A percentile compares a stretch with the other conserved stretches of the same genome.
Evolutionary conservation across 2,797 vertebrate species (phyloP).

Genomic region (Sciurus carolinensis): DNA sequence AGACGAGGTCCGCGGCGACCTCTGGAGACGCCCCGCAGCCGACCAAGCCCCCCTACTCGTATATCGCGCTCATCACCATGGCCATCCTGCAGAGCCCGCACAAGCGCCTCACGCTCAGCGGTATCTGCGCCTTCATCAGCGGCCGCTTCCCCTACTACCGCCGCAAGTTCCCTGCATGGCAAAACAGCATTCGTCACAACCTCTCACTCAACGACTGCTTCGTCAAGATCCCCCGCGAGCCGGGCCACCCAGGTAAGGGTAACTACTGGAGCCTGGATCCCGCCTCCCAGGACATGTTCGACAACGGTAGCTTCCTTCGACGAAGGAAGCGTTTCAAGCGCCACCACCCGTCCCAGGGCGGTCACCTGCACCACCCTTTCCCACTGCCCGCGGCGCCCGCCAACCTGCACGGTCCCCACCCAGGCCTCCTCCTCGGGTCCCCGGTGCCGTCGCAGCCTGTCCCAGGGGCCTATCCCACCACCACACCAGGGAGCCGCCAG

Average conservation of each 20-base stretch:
- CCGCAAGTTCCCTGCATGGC: conserved; percentile 96
- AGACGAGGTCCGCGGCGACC: not conserved
- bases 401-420: conserved; percentile 80
- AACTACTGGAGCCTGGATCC: conserved; percentile 96
- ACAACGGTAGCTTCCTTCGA: conserved; percentile 95
- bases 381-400: conserved; percentile 77
- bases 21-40: conserved; percentile 84
- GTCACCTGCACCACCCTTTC: conserved; percentile 88
- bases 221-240: conserved; percentile 96
- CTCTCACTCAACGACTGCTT: conserved; percentile 98
- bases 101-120: conserved; percentile 94
- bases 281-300: conserved; percentile 96
- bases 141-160: conserved; percentile 95
- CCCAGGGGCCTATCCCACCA: conserved; percentile 77
- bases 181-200: conserved; percentile 98
- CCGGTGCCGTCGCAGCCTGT: conserved; percentile 85
- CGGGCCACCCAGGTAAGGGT: conserved; percentile 95
- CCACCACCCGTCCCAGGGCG: conserved; percentile 87
- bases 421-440: conserved; percentile 85
- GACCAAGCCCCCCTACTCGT: conserved; percentile 95
- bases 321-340: conserved; percentile 95
- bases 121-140: conserved; percentile 97
- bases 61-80: conserved; percentile 97
- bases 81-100: conserved; percentile 95
- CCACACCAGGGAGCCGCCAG: conserved; percentile 74